Base-by-base conservation (phyloP, 2,797 vertebrate species). In the Tympanoctomys barrerae region DNA sequence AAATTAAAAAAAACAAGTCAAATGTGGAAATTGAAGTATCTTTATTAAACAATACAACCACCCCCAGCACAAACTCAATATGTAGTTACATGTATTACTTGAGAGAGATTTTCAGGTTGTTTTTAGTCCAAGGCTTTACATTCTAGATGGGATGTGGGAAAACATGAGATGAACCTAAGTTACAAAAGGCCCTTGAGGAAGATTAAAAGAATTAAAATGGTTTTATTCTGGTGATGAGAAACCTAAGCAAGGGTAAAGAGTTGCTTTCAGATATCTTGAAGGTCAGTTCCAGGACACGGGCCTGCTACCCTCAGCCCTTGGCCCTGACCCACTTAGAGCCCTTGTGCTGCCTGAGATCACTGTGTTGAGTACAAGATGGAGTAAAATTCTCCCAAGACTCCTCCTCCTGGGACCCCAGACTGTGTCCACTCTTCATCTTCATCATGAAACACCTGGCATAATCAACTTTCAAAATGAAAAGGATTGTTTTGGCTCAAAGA, bases 71-170 rank as follows among this genome's bases (percentile, higher is more conserved):
- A 78, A 57, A 81, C 71, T 93, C 96, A 95, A 95, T 86, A 78
- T 22, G 77, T 94, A 94, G 97, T 97, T 96, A 71, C 14, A 62
- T 75, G 77, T 70, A 59, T 87, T 87, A 91, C 90, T 93, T 95
- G 54, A 92, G 86, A 64, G 88, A 96, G 75, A 89, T 5, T 22
- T 18, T 22, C 33, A 22, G 52, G 46, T 84, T 91, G 73, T 71
- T 87, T 95, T 89, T 88, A 91, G 82, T 95, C 83, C 52, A 49
- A 49, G 85, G 88, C 83, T 93, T 94, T 96, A 68, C 87, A 94
- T 90, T 84, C 97, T 97, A 94, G 96, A 81, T 87, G 83, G 59
- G 36, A 90, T 88, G n/a, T 88, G 80, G 54, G 94, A 79, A 96
- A 85, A 92, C 11, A 62, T 57, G 24, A 87, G 85, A 88, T 82